Evolutionary conservation across 2,888 invertebrate genomes (phyloP), one percentile per base, ranked within the genome.

Genomic region (Atethmia centrago): DNA sequence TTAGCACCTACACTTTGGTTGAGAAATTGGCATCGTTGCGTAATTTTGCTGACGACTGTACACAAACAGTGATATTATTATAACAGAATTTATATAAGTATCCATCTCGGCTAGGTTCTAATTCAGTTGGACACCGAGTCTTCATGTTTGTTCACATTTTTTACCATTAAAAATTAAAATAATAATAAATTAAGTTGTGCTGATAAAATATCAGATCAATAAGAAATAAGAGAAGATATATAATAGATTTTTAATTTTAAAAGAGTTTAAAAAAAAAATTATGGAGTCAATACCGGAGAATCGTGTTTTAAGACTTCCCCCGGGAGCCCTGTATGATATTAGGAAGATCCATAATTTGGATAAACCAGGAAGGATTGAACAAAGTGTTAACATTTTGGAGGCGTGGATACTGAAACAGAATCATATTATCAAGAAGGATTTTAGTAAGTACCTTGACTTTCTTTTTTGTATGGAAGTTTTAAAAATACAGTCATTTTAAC

Each of bases 351-450:
- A 89, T 45, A 85, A 89, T 58, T 71, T 93, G 40, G 89, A 64
- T n/a, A 16, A 91, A n/a, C 86, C 89, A 0, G 88, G 83, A 5
- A 85, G 87, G 53, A 82, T 93, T 69, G 75, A 78, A 1, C 84
- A 92, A 71, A 87, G 92, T 0, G 70, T 93, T 0, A 83, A 86
- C 7, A 88, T 92, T 25, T 72, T 94, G 19, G 88, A 90, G 36
- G 85, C 89, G 0, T 93, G 93, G 93, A n/a, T 91, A 3, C 77
- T 84, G 19, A 90, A 91, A 64, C 89, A 91, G 65, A 63, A 79
- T 28, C 90, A 91, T 65, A 86, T 91, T 53, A 42, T 77, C 4
- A 88, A 89, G 42, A 90, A 88, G 25, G 84, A 87, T 69, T 88
- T 89, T 55, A 81, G 94, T 89, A 62, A 87, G 90, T 84, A 40